These are phyloP conservation scores for Pygocentrus nattereri DNA, from an alignment of 2,797 vertebrate species.

Conservation along the genomic window DNA sequence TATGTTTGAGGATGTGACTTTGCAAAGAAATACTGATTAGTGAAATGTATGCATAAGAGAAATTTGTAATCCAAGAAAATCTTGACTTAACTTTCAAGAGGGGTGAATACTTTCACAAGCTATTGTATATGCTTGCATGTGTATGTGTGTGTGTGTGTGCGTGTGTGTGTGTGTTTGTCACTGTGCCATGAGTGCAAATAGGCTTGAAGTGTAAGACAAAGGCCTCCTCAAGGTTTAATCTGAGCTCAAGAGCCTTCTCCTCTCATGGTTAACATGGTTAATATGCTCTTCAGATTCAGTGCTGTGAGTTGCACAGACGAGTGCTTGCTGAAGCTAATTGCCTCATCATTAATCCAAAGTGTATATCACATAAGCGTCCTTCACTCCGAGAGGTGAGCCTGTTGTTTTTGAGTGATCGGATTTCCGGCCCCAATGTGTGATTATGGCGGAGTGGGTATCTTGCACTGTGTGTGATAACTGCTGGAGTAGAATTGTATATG, in stretches of 20 bases:
- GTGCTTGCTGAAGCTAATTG: constrained; percentile 5
- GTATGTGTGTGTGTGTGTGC: constrained; percentile 8
- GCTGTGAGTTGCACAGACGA: neutral
- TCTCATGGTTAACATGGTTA: neutral
- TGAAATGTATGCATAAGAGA: neutral
- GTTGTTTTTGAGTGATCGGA: constrained; percentile 1
- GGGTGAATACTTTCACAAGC: neutral
- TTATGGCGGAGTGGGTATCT: neutral
- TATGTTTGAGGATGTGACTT: too few species aligned
- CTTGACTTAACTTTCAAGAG: neutral
- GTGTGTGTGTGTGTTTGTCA: constrained; percentile 12
- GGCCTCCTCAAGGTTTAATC: constrained; percentile 29
- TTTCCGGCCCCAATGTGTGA: neutral
- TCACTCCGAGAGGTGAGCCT: neutral
- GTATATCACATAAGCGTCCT: constrained; percentile 10
- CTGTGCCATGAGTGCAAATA: neutral
- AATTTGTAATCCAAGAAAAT: neutral
- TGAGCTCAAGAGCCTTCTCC: constrained; percentile 25
- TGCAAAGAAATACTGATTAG: too few species aligned
- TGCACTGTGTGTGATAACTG: neutral
- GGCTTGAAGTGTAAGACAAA: constrained; percentile 44
- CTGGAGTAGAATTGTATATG: neutral
- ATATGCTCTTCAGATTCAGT: constrained; percentile 27
- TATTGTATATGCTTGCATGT: neutral
- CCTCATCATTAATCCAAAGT: neutral